Conservation (phyloP, 2,113 vertebrate genomes). For the Alosa alosa region DNA sequence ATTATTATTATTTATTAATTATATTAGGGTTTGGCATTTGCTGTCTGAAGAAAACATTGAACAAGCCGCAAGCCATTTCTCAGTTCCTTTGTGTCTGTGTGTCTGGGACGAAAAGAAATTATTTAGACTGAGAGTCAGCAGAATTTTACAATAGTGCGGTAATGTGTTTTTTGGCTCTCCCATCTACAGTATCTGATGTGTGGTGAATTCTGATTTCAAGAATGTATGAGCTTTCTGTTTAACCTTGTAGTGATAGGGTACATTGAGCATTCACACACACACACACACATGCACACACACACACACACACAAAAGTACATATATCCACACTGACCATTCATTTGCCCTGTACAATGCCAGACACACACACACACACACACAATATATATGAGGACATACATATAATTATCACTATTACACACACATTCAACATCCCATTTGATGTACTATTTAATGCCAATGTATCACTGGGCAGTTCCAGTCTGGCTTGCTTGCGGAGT, state of each 20-base stretch:
- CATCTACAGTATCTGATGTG: slow-evolving; percentile 44
- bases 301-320: too few species aligned
- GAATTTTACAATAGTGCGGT: slow-evolving; percentile 43
- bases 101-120: slow-evolving; percentile 34
- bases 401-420: not conserved
- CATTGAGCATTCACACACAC: not conserved
- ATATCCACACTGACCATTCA: too few species aligned
- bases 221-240: slow-evolving; percentile 43
- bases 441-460: not conserved
- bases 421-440: not conserved
- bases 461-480: not conserved
- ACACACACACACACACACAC: not conserved
- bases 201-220: slow-evolving; percentile 45
- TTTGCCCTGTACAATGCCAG: too few species aligned
- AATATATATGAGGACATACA: too few species aligned
- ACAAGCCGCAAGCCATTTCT: slow-evolving; percentile 53
- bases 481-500: not conserved
- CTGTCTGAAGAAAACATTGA: slow-evolving; percentile 51
- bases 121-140: slow-evolving; percentile 56
- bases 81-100: slow-evolving; percentile 48
- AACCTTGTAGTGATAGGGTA: slow-evolving; percentile 47
- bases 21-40: slow-evolving; percentile 57
- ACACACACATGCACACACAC: not conserved
- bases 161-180: slow-evolving; percentile 46
- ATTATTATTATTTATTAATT: slow-evolving; percentile 15